Evolutionary conservation across 2,113 vertebrate genomes (phyloP).

Genomic region (Zootoca vivipara): DNA sequence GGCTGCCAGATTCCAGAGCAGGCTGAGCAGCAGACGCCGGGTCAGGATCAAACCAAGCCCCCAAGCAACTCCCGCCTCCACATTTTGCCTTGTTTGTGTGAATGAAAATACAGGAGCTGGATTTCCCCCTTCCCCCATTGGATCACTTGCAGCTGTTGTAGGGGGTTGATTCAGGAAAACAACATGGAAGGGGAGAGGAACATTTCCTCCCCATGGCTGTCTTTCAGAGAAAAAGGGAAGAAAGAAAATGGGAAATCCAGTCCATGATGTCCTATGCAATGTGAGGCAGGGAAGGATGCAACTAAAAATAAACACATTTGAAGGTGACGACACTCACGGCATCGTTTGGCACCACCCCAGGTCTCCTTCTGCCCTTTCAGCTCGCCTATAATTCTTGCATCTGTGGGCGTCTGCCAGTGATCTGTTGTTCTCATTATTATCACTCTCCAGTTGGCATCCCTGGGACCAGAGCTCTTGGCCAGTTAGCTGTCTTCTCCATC

Average conservation of each 20-base stretch:
- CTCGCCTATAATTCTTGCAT: not conserved
- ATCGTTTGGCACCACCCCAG: not conserved
- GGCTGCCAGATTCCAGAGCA: not conserved
- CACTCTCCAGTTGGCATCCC: not conserved
- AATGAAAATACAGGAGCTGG: not conserved
- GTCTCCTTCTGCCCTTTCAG: not conserved
- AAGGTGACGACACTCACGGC: not conserved
- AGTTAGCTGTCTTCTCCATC: not conserved
- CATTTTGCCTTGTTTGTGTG: not conserved
- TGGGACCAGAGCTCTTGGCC: not conserved
- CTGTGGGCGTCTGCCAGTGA: not conserved
- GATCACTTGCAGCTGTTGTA: not conserved
- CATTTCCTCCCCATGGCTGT: not conserved
- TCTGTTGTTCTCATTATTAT: not conserved
- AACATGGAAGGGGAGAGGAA: not conserved
- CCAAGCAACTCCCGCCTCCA: not conserved
- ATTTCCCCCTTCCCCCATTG: not conserved
- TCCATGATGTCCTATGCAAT: not conserved
- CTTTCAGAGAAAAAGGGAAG: not conserved
- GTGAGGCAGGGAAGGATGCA: not conserved
- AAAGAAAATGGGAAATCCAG: not conserved
- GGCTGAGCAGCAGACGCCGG: no score
- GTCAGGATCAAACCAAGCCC: not conserved
- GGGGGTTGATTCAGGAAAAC: not conserved
- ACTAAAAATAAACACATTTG: not conserved